Evolutionary conservation across 2,113 vertebrate species (phyloP).

Genomic region (Tympanuchus pallidicinctus): DNA sequence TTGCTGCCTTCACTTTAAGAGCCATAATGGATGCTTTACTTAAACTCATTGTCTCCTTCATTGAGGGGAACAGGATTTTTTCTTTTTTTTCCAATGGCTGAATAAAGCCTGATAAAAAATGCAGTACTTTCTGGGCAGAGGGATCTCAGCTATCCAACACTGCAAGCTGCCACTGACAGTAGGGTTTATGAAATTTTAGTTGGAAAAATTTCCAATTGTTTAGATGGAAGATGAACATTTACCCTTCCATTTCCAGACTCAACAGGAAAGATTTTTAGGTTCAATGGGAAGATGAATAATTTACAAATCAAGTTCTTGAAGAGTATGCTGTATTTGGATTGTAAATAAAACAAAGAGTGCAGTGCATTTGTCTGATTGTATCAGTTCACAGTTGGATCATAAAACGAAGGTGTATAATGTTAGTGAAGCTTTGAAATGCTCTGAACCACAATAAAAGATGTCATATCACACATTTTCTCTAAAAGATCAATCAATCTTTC

Average conservation of each 20-base stretch:
- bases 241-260: neutral
- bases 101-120: neutral
- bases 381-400: neutral
- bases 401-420: neutral
- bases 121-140: neutral
- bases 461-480: neutral
- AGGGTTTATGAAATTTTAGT: neutral
- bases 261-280: neutral
- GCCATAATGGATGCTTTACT: neutral
- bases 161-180: neutral
- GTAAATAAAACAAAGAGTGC: neutral
- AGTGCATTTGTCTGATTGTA: neutral
- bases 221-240: neutral
- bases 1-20: neutral
- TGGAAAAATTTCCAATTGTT: neutral
- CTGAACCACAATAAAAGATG: neutral
- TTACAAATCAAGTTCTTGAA: neutral
- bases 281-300: neutral
- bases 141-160: neutral
- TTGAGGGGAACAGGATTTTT: neutral
- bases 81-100: neutral
- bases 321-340: neutral
- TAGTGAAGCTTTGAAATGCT: neutral
- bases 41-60: neutral
- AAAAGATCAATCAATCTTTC: neutral